Conservation (phyloP, 2,113 vertebrate species). For the Balaenoptera acutorostrata region DNA sequence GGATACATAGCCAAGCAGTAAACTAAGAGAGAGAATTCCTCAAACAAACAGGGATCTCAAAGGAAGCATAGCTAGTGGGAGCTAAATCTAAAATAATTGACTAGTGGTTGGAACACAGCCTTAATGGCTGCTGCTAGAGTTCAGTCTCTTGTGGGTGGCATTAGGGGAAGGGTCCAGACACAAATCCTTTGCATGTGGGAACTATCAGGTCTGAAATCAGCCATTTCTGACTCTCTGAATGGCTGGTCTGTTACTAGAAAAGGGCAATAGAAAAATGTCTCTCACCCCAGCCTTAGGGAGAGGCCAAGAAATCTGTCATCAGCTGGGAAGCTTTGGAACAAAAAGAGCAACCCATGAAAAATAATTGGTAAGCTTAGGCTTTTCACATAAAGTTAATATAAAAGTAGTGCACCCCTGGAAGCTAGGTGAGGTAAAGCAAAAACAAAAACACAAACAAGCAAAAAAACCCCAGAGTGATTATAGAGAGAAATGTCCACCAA, state of each 20-base stretch:
- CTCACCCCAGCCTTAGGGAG: background rate
- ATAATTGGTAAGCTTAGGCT: background rate
- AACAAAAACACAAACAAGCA: background rate
- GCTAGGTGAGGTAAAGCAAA: background rate
- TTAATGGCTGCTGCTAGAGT: background rate
- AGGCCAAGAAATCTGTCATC: background rate
- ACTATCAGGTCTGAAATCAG: background rate
- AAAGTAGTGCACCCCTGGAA: background rate
- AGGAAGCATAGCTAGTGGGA: background rate
- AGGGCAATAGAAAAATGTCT: background rate
- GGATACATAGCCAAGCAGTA: background rate
- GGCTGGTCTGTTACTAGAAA: background rate
- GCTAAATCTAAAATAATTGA: background rate
- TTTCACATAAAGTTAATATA: background rate
- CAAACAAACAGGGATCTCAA: background rate
- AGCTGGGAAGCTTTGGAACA: background rate
- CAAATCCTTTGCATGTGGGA: background rate
- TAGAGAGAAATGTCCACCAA: background rate
- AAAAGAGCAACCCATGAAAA: background rate
- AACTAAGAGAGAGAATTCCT: background rate
- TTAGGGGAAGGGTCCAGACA: background rate
- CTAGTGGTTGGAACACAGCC: background rate
- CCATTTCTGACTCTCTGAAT: background rate
- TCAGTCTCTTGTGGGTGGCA: background rate
- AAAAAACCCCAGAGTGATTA: background rate